phyloP scores from a whole-genome alignment of 2,113 vertebrate species.

The Cheilinus undulatus region DNA sequence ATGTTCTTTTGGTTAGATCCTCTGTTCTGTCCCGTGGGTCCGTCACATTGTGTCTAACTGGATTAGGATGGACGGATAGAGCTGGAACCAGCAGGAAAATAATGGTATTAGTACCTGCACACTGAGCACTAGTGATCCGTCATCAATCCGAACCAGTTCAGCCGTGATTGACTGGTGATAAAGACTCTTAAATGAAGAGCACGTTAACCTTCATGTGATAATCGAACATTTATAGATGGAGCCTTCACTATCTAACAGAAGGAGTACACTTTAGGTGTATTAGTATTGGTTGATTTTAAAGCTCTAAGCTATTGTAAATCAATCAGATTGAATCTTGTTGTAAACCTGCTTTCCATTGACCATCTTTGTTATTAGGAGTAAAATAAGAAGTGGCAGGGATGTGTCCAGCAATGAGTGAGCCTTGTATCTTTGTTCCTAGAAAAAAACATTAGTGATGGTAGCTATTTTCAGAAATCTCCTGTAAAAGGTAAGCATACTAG shows the following conservation, averaged over 20 bases:
- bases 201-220: conserved; percentile 76
- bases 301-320: conserved; percentile 51
- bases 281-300: conserved; percentile 62
- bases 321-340: conserved; percentile 60
- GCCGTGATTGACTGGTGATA: conserved; percentile 75
- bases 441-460: conserved; percentile 15
- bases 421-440: conserved; percentile 56
- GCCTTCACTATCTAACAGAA: conserved; percentile 38
- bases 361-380: conserved; percentile 25
- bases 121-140: conserved; percentile 58
- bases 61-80: conserved; percentile 76
- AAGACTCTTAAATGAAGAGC: conserved; percentile 78
- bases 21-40: conserved; percentile 47
- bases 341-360: conserved; percentile 73
- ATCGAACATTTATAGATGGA: conserved; percentile 47
- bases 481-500: conserved; percentile 55
- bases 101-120: conserved; percentile 80
- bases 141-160: conserved; percentile 72
- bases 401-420: not conserved
- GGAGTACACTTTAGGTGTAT: conserved; percentile 57
- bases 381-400: conserved; percentile 51
- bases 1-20: conserved; percentile 32
- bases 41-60: conserved; percentile 66
- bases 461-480: conserved; percentile 49
- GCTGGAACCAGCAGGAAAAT: conserved; percentile 57